These are phyloP conservation scores for Eurypyga helias DNA, from an alignment of 2,113 vertebrate species.

Conservation along the genomic window DNA sequence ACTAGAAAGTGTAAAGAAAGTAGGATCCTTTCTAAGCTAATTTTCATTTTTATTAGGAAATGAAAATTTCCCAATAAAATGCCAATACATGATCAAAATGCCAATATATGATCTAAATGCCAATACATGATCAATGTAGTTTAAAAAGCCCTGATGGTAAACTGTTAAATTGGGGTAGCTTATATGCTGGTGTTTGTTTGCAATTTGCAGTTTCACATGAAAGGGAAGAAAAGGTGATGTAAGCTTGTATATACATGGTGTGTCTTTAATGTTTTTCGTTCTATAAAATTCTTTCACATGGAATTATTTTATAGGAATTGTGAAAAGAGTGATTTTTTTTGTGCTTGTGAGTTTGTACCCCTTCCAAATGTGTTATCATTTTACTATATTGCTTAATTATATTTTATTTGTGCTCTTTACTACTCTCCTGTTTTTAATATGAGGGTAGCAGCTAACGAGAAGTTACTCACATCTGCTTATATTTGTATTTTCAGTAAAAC, in stretches of 20 bases:
- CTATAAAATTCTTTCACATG: not conserved
- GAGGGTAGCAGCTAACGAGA: not conserved
- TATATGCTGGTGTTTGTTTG: not conserved
- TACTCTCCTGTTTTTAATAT: not conserved
- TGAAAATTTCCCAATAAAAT: too few species aligned
- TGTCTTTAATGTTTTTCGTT: not conserved
- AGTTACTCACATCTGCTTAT: conserved; percentile 30
- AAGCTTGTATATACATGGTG: not conserved
- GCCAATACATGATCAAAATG: not conserved
- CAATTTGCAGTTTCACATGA: not conserved
- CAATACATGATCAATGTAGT: not conserved
- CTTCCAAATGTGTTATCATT: not conserved
- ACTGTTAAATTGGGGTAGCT: not conserved
- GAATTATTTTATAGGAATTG: not conserved
- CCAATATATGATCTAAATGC: not conserved
- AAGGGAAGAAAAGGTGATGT: not conserved
- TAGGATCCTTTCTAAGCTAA: not conserved
- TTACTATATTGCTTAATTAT: not conserved
- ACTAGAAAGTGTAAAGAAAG: not conserved
- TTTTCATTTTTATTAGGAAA: not conserved
- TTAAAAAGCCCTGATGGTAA: not conserved
- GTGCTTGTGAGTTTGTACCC: not conserved
- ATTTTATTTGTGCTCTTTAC: not conserved
- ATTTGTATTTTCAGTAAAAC: conserved; percentile 85
- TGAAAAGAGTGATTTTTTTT: not conserved